Conservation (phyloP, 2,888 invertebrate species). For the Tachina fera region DNA sequence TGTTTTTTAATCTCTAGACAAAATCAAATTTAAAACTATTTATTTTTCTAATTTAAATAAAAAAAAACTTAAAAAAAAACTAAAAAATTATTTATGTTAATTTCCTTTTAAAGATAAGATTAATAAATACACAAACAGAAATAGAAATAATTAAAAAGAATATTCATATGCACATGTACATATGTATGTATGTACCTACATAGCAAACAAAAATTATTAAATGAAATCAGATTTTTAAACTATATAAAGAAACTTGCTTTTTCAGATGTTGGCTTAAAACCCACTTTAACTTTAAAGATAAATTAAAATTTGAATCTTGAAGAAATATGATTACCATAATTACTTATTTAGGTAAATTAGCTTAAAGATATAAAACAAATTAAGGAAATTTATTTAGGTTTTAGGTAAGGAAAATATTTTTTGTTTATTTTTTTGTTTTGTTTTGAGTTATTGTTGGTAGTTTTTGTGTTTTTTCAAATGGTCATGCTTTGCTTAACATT, state of each 20-base stretch:
- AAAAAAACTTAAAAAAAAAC: constrained; percentile 2
- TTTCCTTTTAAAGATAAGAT: constrained; percentile 65
- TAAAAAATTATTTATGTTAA: constrained; percentile 39
- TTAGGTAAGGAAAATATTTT: constrained; percentile 13
- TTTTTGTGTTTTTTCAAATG: constrained; percentile 26
- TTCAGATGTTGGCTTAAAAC: constrained; percentile 16
- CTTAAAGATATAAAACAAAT: constrained; percentile 41
- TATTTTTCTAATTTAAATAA: constrained; percentile 55
- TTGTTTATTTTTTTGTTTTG: constrained; percentile 18
- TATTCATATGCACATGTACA: background rate
- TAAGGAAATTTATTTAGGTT: constrained; percentile 59
- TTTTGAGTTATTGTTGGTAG: constrained; percentile 22
- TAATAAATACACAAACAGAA: constrained; percentile 16
- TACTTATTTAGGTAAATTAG: constrained; percentile 70
- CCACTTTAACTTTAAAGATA: constrained; percentile 35
- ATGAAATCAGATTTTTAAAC: constrained; percentile 26
- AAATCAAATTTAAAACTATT: constrained; percentile 40
- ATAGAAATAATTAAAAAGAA: constrained; percentile 52
- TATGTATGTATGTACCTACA: too few relatives aligned
- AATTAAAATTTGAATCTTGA: constrained; percentile 14
- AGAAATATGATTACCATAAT: constrained; percentile 65
- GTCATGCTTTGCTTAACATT: constrained; percentile 80
- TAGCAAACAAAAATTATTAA: constrained; percentile 8
- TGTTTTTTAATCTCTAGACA: constrained; percentile 30
- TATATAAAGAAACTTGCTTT: constrained; percentile 55